phyloP scores from a whole-genome alignment of 2,797 vertebrate genomes.

The Lithobates pipiens region DNA sequence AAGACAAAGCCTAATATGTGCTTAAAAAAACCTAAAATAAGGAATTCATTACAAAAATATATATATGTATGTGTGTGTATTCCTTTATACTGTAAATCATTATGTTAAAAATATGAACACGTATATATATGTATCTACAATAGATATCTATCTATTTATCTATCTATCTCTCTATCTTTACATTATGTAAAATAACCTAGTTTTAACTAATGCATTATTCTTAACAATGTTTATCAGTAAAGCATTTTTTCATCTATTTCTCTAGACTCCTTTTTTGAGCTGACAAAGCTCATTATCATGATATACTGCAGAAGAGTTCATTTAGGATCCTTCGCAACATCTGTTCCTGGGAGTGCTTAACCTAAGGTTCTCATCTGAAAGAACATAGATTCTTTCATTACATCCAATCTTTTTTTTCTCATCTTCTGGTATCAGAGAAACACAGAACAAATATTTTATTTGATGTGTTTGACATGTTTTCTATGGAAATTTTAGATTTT shows the following conservation, averaged over 20 bases:
- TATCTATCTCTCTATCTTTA: background rate
- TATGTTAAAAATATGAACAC: background rate
- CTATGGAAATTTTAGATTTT: conserved; percentile 6
- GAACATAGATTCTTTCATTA: conserved; percentile 64
- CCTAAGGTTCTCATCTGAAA: conserved; percentile 35
- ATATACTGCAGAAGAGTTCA: conserved; percentile 66
- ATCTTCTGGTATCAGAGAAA: conserved; percentile 58
- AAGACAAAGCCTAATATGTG: background rate
- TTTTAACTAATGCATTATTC: conserved; percentile 40
- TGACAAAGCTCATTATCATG: conserved; percentile 73
- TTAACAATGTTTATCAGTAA: conserved; percentile 46
- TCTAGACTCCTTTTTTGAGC: conserved; percentile 64
- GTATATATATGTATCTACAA: background rate
- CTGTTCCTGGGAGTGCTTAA: conserved; percentile 62
- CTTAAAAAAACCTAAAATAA: no score
- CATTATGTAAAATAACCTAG: conserved; percentile 15
- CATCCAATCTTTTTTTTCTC: conserved; percentile 59
- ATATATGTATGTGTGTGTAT: no score
- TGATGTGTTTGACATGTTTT: conserved; percentile 48
- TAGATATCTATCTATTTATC: background rate
- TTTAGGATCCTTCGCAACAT: conserved; percentile 63
- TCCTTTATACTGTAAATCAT: no score
- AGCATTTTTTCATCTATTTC: background rate
- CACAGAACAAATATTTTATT: conserved; percentile 56
- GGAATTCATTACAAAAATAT: no score